Evolutionary conservation across 2,113 vertebrate species (phyloP).

Genomic region (Amblyornis subalaris): DNA sequence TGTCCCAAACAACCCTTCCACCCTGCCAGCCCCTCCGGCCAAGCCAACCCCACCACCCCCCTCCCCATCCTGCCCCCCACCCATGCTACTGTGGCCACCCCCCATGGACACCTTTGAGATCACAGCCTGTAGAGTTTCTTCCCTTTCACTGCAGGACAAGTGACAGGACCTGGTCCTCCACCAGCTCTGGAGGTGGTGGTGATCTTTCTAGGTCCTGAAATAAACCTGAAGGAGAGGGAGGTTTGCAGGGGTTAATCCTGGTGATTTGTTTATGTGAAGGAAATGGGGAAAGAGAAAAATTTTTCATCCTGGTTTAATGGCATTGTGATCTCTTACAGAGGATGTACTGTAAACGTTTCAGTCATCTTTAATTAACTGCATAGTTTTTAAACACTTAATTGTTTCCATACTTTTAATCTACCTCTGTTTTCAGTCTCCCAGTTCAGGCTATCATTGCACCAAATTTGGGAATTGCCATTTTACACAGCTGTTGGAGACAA

Average conservation of each 20-base stretch:
- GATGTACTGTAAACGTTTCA: background rate
- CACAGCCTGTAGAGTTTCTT: background rate
- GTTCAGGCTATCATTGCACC: background rate
- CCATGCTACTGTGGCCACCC: fast-evolving
- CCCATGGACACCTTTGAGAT: fast-evolving
- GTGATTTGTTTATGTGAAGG: background rate
- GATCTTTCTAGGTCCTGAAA: background rate
- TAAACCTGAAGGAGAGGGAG: background rate
- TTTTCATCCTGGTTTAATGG: background rate
- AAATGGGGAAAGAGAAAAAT: background rate
- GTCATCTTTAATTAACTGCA: background rate
- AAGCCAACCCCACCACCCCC: background rate
- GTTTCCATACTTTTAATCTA: background rate
- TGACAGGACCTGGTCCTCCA: background rate
- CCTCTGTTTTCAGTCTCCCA: background rate
- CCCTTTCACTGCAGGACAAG: background rate
- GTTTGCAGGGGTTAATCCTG: background rate
- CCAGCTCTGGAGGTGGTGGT: background rate
- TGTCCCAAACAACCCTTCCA: background rate
- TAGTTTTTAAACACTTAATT: background rate
- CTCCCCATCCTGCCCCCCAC: background rate
- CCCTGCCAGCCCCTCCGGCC: background rate
- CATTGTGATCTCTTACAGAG: background rate
- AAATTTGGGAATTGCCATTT: background rate
- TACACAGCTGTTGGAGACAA: background rate